A percentile compares a stretch with the other conserved stretches of the same genome.
Evolutionary conservation across 2,113 vertebrate genomes (phyloP).

Genomic region (Sula dactylatra): DNA sequence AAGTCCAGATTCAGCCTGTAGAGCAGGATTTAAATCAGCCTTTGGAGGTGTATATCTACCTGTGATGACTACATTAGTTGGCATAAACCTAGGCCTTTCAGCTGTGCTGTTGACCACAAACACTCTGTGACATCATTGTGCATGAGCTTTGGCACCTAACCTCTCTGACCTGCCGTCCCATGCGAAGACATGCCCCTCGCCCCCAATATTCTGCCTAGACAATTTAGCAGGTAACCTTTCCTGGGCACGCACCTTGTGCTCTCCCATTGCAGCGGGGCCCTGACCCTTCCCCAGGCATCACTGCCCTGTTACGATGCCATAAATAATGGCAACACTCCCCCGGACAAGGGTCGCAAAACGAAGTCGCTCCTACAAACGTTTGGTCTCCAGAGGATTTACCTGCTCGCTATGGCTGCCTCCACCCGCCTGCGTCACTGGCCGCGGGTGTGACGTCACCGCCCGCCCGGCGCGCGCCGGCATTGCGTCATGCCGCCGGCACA

Average conservation of each 20-base stretch:
- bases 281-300: accelerated
- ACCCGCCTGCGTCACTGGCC: neutral
- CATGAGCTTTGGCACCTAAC: neutral
- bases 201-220: neutral
- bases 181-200: accelerated
- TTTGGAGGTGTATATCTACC: neutral
- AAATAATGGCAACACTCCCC: accelerated
- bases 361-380: accelerated
- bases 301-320: accelerated
- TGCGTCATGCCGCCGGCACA: neutral
- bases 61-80: neutral
- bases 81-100: neutral
- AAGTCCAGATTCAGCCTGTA: neutral
- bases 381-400: accelerated
- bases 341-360: accelerated
- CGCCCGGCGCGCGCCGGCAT: neutral
- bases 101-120: neutral
- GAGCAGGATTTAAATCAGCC: neutral
- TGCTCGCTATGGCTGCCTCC: accelerated
- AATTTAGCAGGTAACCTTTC: accelerated
- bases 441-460: neutral
- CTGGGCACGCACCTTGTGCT: accelerated
- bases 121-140: neutral
- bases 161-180: neutral
- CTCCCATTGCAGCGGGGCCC: too few relatives aligned